phyloP scores from a whole-genome alignment of 2,113 vertebrate species.

The Melanotaenia duboulayi region DNA sequence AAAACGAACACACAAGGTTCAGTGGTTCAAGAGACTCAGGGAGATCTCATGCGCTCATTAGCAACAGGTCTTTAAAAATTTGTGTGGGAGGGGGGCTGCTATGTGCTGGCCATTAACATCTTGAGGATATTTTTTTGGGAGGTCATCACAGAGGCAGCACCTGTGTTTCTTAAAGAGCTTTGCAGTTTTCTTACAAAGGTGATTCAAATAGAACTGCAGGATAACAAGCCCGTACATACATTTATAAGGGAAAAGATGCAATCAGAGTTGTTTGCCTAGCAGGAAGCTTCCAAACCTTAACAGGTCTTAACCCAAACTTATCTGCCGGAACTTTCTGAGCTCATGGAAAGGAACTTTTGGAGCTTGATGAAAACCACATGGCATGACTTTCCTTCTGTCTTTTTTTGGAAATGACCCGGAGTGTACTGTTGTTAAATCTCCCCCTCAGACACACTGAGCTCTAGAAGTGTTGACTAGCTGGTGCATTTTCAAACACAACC shows the following conservation, averaged over 20 bases:
- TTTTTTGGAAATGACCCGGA: conserved; percentile 48
- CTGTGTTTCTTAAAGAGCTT: conserved; percentile 15
- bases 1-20: conserved; percentile 18
- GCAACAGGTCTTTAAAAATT: conserved; percentile 25
- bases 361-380: conserved; percentile 54
- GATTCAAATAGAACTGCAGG: background rate
- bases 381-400: conserved; percentile 28
- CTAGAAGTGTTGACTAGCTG: conserved; percentile 25
- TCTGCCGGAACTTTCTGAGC: conserved; percentile 40
- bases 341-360: conserved; percentile 44
- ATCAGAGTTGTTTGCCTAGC: conserved; percentile 12
- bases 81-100: background rate
- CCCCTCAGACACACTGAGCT: conserved; percentile 31
- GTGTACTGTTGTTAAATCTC: conserved; percentile 50
- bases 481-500: conserved; percentile 43
- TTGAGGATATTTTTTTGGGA: background rate
- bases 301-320: conserved; percentile 18
- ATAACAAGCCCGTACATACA: conserved; percentile 1
- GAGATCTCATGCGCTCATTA: conserved; percentile 35
- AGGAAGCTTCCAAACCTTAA: conserved; percentile 33
- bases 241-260: conserved; percentile 25
- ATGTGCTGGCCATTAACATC: conserved; percentile 12
- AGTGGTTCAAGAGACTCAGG: background rate
- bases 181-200: conserved; percentile 7
- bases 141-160: conserved; percentile 11